Conservation (phyloP, 2,113 vertebrate genomes). For the Dromiciops gliroides region DNA sequence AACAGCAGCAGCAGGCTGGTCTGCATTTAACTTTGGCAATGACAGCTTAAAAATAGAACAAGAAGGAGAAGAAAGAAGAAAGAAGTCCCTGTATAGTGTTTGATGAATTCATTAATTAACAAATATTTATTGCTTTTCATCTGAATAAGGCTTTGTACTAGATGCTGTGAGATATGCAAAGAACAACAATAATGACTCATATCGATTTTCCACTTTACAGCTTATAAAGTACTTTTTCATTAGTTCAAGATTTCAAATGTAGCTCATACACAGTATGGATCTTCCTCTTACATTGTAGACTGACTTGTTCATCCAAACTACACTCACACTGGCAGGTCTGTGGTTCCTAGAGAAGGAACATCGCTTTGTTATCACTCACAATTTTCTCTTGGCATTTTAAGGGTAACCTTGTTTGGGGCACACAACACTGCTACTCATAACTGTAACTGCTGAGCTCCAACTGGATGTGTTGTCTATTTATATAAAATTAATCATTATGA, state of each 20-base stretch:
- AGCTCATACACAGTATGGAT: neutral
- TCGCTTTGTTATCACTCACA: neutral
- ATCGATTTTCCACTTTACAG: neutral
- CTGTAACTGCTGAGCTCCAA: neutral
- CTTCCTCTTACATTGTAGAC: neutral
- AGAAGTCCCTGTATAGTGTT: neutral
- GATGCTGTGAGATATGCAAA: neutral
- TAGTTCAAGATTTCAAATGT: neutral
- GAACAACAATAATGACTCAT: neutral
- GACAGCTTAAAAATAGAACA: slow-evolving; percentile 2
- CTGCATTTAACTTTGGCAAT: slow-evolving; percentile 18
- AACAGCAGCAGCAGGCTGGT: neutral
- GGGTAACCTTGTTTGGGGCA: neutral
- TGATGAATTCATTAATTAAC: neutral
- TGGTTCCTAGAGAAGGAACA: neutral
- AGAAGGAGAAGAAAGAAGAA: neutral
- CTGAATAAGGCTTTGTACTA: neutral
- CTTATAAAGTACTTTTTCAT: neutral
- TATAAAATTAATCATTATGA: neutral
- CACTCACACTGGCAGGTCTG: neutral
- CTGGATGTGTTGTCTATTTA: neutral
- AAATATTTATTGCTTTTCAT: neutral
- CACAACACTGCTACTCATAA: neutral
- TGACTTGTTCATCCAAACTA: neutral
- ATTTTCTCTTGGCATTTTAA: neutral